Evolutionary conservation across 1,140 invertebrate genomes (phyloP).

Genomic region (Drosophila oshimai): DNA sequence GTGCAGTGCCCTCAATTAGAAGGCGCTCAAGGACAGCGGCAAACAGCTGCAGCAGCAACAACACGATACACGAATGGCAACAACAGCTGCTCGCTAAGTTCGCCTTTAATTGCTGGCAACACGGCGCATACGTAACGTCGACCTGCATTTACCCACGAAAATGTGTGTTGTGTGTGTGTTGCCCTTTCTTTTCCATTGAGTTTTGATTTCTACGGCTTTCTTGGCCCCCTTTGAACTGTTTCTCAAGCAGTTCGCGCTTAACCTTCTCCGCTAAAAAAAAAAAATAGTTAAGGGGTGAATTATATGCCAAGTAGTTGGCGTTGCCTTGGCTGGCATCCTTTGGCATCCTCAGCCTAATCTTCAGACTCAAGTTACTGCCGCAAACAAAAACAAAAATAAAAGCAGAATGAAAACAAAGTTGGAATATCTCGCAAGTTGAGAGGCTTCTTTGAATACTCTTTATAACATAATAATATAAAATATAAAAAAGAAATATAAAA

Average conservation of each 20-base stretch:
- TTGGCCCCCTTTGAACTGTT: slow-evolving; percentile 40
- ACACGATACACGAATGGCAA: slow-evolving; percentile 42
- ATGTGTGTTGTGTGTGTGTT: neutral
- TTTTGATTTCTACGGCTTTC: slow-evolving; percentile 49
- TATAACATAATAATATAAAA: neutral
- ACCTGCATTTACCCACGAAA: slow-evolving; percentile 24
- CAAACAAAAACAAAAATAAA: slow-evolving; percentile 39
- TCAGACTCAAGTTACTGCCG: slow-evolving; percentile 39
- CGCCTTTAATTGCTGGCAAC: slow-evolving; percentile 60
- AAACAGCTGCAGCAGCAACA: slow-evolving; percentile 49
- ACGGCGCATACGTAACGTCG: slow-evolving; percentile 39
- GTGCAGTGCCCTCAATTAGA: slow-evolving; percentile 76
- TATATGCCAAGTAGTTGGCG: slow-evolving; percentile 23
- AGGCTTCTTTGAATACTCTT: neutral
- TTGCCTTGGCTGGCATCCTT: slow-evolving; percentile 37
- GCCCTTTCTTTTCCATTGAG: slow-evolving; percentile 12
- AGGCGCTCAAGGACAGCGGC: slow-evolving; percentile 64
- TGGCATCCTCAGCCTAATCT: slow-evolving; percentile 24
- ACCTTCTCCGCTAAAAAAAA: slow-evolving; percentile 43
- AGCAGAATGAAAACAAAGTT: slow-evolving; percentile 17
- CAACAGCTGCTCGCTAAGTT: slow-evolving; percentile 53
- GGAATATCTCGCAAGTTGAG: too few species aligned
- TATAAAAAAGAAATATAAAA: neutral
- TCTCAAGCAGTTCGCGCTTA: slow-evolving; percentile 52
- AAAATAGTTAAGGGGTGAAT: neutral